Base-by-base conservation (phyloP, 2,888 invertebrate species). In the Corbicula japonica region DNA sequence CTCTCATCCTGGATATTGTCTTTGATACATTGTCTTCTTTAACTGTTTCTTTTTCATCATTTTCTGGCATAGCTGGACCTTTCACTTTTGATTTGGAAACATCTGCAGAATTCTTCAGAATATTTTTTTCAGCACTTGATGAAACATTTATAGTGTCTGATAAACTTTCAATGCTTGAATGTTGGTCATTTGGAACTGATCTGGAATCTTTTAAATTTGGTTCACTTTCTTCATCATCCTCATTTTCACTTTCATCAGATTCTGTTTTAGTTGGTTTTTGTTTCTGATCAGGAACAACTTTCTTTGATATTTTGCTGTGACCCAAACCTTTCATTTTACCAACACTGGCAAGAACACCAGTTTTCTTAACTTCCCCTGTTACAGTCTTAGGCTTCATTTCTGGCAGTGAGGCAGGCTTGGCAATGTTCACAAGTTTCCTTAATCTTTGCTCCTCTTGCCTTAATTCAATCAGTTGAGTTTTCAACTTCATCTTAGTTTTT, bases 361-460 rank as follows among this genome's bases (percentile, higher is more conserved):
- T 15, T 54, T 74, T 70, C 32, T 63, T 38, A 52, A 34, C 28
- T n/a, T 28, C 69, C 28, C 41, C 18, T 18, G 41, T 50, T 44
- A 18, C 3, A 12, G 34, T 41, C 52, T 70, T 68, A 35, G 41
- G 50, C 65, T 86, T 86, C 1, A 92, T 52, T 26, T 90, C 90
- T 15, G 94, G 94, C 12, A 94, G 60, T 30, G 87, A 85, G 0
- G 93, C 91, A 28, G 94, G 94, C 83, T 93, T 93, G 1, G 94
- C 94, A 66, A 98, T 94, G 84, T 97, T 96, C 0, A 97, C 95
- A 30, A 98, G 93, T 68, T 96, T 95, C 46, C 96, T 95, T 0
- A 97, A 93, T 87, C 95, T 95, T 0, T 94, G 93, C 76, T 97
- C 95, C 88, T 98, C 97, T 12, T 94, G 93, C 88, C 95, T 96